Percentiles rank a stretch among this genome's conserved stretches.
Evolutionary conservation across 2,113 vertebrate genomes (phyloP).

Genomic region (Narcine bancroftii): DNA sequence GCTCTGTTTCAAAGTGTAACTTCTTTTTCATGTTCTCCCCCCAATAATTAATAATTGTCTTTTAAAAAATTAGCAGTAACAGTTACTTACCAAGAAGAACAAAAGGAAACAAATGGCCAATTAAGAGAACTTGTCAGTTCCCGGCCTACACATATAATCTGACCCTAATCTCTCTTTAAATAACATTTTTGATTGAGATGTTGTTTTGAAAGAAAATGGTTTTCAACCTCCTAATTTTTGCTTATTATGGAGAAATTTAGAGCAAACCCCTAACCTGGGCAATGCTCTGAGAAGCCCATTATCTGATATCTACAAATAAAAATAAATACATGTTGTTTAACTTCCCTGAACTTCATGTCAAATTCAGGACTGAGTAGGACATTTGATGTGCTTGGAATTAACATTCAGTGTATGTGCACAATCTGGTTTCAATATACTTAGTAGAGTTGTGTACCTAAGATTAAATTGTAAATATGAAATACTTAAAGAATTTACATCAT

Average conservation of each 20-base stretch:
- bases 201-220: slow-evolving; percentile 1
- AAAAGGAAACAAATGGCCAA: neutral
- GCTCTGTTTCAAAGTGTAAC: neutral
- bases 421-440: neutral
- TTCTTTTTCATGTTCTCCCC: neutral
- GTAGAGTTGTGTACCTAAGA: neutral
- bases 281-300: neutral
- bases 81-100: neutral
- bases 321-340: neutral
- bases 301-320: neutral
- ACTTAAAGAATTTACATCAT: neutral
- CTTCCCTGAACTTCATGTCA: neutral
- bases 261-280: neutral
- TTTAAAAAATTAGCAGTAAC: neutral
- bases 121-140: neutral
- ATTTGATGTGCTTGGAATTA: no score
- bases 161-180: neutral
- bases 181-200: neutral
- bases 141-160: neutral
- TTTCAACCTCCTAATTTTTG: slow-evolving; percentile 9
- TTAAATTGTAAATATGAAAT: neutral
- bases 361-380: no score
- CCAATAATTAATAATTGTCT: neutral
- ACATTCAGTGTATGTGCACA: no score
- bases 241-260: slow-evolving; percentile 8